A percentile compares a stretch with the other conserved stretches of the same genome.
Conservation (phyloP, 1,140 invertebrate genomes). For the Zaprionus lachaisei region DNA sequence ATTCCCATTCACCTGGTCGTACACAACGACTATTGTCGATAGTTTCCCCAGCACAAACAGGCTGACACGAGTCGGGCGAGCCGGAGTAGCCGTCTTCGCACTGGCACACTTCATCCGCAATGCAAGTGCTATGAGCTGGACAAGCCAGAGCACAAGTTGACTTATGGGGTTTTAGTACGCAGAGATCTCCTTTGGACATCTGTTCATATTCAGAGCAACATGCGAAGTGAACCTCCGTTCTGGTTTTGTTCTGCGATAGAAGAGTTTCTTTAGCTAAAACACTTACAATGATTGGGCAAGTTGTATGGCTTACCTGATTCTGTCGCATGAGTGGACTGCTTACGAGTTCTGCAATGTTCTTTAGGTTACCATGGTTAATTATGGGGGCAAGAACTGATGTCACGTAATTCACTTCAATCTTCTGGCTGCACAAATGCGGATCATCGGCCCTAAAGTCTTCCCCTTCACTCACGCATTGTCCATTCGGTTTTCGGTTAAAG, state of each 20-base stretch:
- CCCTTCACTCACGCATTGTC: not conserved
- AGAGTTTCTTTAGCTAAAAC: not conserved
- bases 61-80: not conserved
- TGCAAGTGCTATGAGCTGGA: slow-evolving; percentile 19
- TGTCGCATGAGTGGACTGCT: not conserved
- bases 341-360: not conserved
- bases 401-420: not conserved
- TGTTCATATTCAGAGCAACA: slow-evolving; percentile 27
- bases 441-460: slow-evolving; percentile 4
- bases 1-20: slow-evolving; percentile 25
- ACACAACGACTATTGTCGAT: slow-evolving; percentile 11
- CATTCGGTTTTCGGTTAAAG: not conserved
- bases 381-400: not conserved
- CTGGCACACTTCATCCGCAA: slow-evolving; percentile 9
- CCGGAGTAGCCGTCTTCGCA: slow-evolving; percentile 20
- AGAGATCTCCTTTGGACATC: not conserved
- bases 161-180: slow-evolving; percentile 44
- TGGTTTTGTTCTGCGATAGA: not conserved
- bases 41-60: not conserved
- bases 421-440: slow-evolving; percentile 10
- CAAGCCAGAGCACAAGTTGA: slow-evolving; percentile 82
- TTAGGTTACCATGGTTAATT: not conserved
- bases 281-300: not conserved
- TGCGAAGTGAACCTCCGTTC: not conserved
- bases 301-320: not conserved